Evolutionary conservation across 2,888 invertebrate genomes (phyloP), one percentile per base, ranked within the genome.

Genomic region (Anarsia innoxiella): DNA sequence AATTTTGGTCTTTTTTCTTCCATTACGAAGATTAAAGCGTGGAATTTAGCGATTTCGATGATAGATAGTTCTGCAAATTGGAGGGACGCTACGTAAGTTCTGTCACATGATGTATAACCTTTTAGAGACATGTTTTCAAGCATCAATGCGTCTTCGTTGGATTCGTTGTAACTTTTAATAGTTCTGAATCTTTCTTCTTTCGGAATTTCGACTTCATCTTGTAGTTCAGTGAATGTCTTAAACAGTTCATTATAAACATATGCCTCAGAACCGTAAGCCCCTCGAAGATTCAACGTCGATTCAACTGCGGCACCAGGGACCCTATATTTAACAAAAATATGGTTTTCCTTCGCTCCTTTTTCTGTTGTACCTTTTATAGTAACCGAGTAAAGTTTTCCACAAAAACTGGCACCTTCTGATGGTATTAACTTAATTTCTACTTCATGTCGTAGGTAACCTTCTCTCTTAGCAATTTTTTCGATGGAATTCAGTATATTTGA

Each of bases 321-420:
- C 9, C 60, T 61, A n/a, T 56, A 47, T 42, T 77, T 77, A 1
- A 65, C 45, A 41, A 77, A 77, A 14, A 75, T 48, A 28, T 66
- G 58, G 2, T 53, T 51, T 50, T 62, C 46, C 35, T 53, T 55
- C 0, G 45, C 19, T 0, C 45, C 56, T 12, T 0, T 49, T 34
- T 9, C 4, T 19, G 0, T 54, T 56, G 45, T 44, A 42, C 27
- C 66, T 68, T 46, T 44, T 52, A 9, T 68, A 27, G 25, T 64
- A 46, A 70, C 48, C 55, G 65, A 62, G 23, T 55, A 67, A 1
- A 71, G 23, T 8, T 49, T 32, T 1, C 62, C 69, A 37, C 72
- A 55, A 31, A 53, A 73, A 23, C 66, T 66, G 3, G 55, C 58
- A 8, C 64, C 63, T 5, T 46, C 52, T 2, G 63, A 43, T 0